These are phyloP conservation scores for Chrysolina americana DNA, from an alignment of 2,888 invertebrate species.

Conservation along the genomic window DNA sequence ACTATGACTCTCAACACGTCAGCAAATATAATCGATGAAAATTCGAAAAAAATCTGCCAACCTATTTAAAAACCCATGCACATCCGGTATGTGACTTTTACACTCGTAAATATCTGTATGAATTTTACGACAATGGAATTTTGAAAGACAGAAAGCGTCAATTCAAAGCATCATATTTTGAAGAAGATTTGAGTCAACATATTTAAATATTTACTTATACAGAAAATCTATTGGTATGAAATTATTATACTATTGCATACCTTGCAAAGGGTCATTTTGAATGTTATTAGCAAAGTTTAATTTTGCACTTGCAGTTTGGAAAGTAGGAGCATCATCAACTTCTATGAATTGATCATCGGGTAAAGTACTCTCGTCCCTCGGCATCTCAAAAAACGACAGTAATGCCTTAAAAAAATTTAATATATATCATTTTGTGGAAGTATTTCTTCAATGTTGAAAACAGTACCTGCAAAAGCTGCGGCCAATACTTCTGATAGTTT, in stretches of 20 bases:
- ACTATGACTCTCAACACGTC: too few relatives aligned
- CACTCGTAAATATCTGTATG: too few relatives aligned
- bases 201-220: too few relatives aligned
- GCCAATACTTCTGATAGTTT: slow-evolving; percentile 78
- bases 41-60: too few relatives aligned
- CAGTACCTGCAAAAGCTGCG: slow-evolving; percentile 73
- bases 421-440: not conserved
- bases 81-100: too few relatives aligned
- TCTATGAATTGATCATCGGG: slow-evolving; percentile 93
- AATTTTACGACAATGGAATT: too few relatives aligned
- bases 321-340: slow-evolving; percentile 88
- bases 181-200: too few relatives aligned
- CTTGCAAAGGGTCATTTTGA: slow-evolving; percentile 82
- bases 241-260: slow-evolving; percentile 63
- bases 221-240: too few relatives aligned
- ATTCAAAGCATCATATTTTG: too few relatives aligned
- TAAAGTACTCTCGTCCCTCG: slow-evolving; percentile 82
- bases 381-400: slow-evolving; percentile 90
- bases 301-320: slow-evolving; percentile 90
- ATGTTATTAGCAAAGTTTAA: slow-evolving; percentile 87
- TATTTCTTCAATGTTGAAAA: not conserved
- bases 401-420: slow-evolving; percentile 74
- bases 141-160: too few relatives aligned
- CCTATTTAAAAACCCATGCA: too few relatives aligned
- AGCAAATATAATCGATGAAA: too few relatives aligned